Evolutionary conservation across 2,113 vertebrate species (phyloP).

Genomic region (Bagarius yarrelli): DNA sequence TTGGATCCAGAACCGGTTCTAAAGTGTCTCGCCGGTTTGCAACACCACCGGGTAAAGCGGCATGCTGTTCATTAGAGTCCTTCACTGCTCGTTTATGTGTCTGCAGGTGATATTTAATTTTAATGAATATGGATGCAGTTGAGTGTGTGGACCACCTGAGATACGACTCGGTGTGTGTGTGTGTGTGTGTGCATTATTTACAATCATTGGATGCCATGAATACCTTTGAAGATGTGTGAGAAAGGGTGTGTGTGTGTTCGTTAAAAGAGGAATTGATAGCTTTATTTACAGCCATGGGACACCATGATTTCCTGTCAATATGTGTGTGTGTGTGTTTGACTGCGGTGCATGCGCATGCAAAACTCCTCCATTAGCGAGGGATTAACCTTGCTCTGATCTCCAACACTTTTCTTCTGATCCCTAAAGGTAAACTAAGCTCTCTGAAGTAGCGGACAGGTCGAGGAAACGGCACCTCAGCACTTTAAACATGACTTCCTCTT

Average conservation of each 20-base stretch:
- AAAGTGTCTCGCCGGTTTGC: constrained; percentile 38
- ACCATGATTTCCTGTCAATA: background rate
- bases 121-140: constrained; percentile 44
- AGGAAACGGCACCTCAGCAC: background rate
- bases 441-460: background rate
- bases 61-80: constrained; percentile 43
- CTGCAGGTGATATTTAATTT: constrained; percentile 9
- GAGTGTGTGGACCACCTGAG: constrained; percentile 31
- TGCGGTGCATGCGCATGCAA: constrained; percentile 4
- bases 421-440: constrained; percentile 22
- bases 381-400: constrained; percentile 46
- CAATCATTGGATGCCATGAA: no score
- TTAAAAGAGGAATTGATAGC: background rate
- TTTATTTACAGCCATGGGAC: background rate
- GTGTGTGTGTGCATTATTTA: no score
- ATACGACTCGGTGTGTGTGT: background rate
- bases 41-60: constrained; percentile 24
- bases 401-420: constrained; percentile 42
- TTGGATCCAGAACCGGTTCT: no score
- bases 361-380: constrained; percentile 25
- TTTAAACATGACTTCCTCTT: constrained; percentile 11
- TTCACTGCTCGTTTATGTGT: background rate
- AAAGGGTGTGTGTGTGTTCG: no score
- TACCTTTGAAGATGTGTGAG: no score
- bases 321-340: background rate